Evolutionary conservation across 2,113 vertebrate species (phyloP), one percentile per base, ranked within the genome.

Genomic region (Sapajus apella): DNA sequence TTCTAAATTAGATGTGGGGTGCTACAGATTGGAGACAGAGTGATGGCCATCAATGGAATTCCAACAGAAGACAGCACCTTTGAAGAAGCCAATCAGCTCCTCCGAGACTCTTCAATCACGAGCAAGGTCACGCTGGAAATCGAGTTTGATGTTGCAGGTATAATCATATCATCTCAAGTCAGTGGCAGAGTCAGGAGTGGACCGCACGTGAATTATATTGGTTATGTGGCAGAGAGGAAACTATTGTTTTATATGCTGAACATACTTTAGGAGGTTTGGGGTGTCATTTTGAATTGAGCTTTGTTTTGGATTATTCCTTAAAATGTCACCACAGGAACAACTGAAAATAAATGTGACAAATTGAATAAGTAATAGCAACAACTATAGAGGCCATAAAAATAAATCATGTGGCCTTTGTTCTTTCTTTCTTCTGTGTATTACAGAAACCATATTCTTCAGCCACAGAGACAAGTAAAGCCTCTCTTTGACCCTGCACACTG

Each of bases 121-220:
- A 99, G 99, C 98, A 99, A 99, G 98, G 99, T 99, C 98, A 99
- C 99, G 3, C 98, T 99, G 98, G 99, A 99, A 98, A 99, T 99
- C n/a, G 99, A 99, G 98, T 99, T 99, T 90, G 99, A 99, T 95
- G 99, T 99, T 87, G 99, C 99, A 98, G 99, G 99, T 99, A 98
- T 45, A 97, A 96, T 91, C 86, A 35, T 92, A 70, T 61, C 77
- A 75, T 95, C 73, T 64, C 61, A 43, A 94, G n/a, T 96, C 77
- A 27, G 93, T 93, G 68, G 79, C 86, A 82, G 84, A 89, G 40
- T 35, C 43, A 61, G 68, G 43, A 97, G 84, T 96, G 90, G 97
- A 97, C 92, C 70, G 35, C 61, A 43, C 82, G 37, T 81, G 70
- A 83, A 56, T 90, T 93, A 86, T 2, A 0, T 40, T 35, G 27